Evolutionary conservation across 1,140 invertebrate genomes (phyloP).

Genomic region (Piezodorus guildinii): DNA sequence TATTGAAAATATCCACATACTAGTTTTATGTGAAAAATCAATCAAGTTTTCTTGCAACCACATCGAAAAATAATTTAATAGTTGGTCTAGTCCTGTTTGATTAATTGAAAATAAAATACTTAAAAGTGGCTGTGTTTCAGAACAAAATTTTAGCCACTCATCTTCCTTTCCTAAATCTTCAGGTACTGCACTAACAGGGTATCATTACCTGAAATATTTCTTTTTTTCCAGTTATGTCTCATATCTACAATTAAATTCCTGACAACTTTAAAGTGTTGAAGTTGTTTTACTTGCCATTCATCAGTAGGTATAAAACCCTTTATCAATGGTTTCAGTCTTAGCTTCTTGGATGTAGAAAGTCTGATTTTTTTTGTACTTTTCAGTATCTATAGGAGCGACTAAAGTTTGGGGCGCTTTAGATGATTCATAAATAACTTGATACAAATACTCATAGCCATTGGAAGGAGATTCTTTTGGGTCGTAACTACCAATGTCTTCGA

Average conservation of each 20-base stretch:
- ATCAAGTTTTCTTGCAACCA: background rate
- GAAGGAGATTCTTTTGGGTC: slow-evolving; percentile 4
- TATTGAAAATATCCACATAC: slow-evolving; percentile 2
- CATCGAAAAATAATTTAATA: background rate
- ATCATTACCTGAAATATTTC: background rate
- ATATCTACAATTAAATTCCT: background rate
- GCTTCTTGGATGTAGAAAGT: background rate
- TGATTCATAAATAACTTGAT: background rate
- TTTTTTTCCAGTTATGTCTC: background rate
- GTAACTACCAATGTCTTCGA: background rate
- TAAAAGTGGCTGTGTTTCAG: background rate
- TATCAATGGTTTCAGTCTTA: background rate
- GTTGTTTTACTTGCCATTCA: background rate
- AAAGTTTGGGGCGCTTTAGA: background rate
- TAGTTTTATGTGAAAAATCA: background rate
- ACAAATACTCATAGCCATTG: slow-evolving; percentile 4
- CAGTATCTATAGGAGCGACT: background rate
- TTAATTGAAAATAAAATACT: background rate
- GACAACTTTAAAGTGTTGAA: background rate
- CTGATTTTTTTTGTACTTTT: slow-evolving; percentile 1
- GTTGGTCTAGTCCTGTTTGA: background rate
- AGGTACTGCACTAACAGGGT: background rate
- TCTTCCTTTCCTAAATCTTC: background rate
- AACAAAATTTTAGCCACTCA: background rate
- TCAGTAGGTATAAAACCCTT: background rate